Evolutionary conservation across 1,140 invertebrate genomes (phyloP), one percentile per base, ranked within the genome.

Genomic region (Liolophura sinensis): DNA sequence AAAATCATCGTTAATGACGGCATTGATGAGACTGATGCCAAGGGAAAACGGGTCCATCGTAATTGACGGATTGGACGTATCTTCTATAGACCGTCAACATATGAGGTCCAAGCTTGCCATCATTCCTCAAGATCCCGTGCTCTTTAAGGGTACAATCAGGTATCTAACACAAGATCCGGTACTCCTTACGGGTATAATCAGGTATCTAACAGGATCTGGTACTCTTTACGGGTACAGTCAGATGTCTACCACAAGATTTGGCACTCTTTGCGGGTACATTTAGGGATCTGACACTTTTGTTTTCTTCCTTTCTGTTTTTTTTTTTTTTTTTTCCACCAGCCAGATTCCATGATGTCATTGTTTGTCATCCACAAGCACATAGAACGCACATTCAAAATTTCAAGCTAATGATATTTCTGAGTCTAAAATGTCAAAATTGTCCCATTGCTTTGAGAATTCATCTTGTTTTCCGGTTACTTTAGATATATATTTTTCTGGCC

Each of bases 1-100:
- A n/a, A 54, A 54, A 54, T 54, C 51, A 20, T 54, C 51, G 24
- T 20, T 54, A 54, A 20, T 54, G 51, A 24, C 51, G 51, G 12
- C n/a, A 20, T 24, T 54, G n/a, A 20, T 54, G n/a, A n/a, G 51
- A 20, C 51, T 54, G 3, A 24, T 12, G 7, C n/a, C n/a, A 3
- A 4, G 3, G n/a, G 51, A n/a, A n/a, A 12, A 7, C n/a, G 51
- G 51, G 3, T 54, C 51, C 3, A 54, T 54, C 51, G 24, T 24
- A 54, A 54, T 54, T 12, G 51, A 54, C 24, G 51, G 51, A 24
- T 7, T 54, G 3, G 51, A 54, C 51, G 24, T 54, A n/a, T n/a
- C n/a, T 54, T 20, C 51, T 20, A 54, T 54, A 3, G 51, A 24
- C 7, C 51, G n/a, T n/a, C n/a, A 54, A 54, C n/a, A 54, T 12